Conservation (phyloP, 2,888 invertebrate genomes). For the Monopis laevigella region DNA sequence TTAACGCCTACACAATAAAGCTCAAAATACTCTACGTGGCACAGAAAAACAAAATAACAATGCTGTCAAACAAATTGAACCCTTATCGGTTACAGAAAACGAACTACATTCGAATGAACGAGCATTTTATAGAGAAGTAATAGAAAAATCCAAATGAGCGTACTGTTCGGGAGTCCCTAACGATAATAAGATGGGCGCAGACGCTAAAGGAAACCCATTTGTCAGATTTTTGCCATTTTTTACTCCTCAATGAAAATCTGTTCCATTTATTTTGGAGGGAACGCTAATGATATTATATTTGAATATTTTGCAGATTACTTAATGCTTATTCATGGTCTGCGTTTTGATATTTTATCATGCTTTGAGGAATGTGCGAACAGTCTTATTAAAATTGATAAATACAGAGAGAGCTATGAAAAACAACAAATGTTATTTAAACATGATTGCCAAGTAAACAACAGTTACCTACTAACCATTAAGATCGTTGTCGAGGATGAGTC, state of each 20-base stretch:
- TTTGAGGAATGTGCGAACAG: too few relatives aligned
- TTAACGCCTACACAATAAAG: too few relatives aligned
- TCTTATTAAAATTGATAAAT: too few relatives aligned
- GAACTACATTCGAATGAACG: neutral
- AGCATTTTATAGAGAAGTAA: neutral
- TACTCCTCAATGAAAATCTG: slow-evolving; percentile 60
- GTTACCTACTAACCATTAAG: too few relatives aligned
- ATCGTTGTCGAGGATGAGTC: too few relatives aligned
- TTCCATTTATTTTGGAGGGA: slow-evolving; percentile 54
- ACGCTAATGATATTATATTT: slow-evolving; percentile 45
- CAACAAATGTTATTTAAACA: too few relatives aligned
- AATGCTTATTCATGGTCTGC: too few relatives aligned
- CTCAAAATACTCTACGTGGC: neutral
- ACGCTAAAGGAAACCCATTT: slow-evolving; percentile 68
- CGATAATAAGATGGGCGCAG: slow-evolving; percentile 68
- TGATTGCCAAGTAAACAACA: too few relatives aligned
- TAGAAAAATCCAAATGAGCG: slow-evolving; percentile 48
- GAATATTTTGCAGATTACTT: slow-evolving; percentile 13
- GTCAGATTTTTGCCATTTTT: slow-evolving; percentile 62
- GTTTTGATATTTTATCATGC: too few relatives aligned
- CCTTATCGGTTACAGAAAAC: neutral
- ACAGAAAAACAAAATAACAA: too few relatives aligned
- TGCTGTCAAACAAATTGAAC: neutral
- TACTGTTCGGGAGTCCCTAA: slow-evolving; percentile 64
- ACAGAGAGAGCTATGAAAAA: too few relatives aligned